Conservation (phyloP, 2,113 vertebrate genomes). For the Tinamus guttatus region DNA sequence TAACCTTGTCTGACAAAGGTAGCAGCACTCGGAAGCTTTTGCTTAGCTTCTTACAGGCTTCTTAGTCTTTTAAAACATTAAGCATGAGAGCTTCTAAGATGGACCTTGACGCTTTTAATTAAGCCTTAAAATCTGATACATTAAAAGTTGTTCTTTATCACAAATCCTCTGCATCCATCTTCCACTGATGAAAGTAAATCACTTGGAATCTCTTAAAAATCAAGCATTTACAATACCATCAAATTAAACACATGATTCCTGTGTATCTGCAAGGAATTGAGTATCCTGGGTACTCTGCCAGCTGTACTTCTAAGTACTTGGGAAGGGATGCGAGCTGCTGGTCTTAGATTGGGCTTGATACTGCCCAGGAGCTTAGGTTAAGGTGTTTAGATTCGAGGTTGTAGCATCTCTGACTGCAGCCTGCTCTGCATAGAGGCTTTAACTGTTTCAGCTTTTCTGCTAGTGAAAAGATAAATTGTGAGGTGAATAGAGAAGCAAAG, state of each 20-base stretch:
- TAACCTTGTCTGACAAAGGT: slow-evolving; percentile 47
- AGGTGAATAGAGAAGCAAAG: not conserved
- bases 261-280: not conserved
- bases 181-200: not conserved
- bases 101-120: not conserved
- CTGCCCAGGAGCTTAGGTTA: not conserved
- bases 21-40: slow-evolving; percentile 3
- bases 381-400: not conserved
- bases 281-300: not conserved
- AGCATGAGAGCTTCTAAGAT: not conserved
- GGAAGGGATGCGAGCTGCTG: not conserved
- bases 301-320: not conserved
- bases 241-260: not conserved
- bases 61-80: slow-evolving; percentile 22
- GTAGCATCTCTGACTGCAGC: not conserved
- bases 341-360: not conserved
- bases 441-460: not conserved
- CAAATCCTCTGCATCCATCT: not conserved
- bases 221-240: not conserved
- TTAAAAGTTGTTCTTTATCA: not conserved
- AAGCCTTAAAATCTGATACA: not conserved
- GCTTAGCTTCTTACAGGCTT: slow-evolving; percentile 6
- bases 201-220: not conserved
- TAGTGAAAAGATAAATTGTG: not conserved
- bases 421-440: not conserved